Conservation (phyloP, 2,113 vertebrate species). For the Ondatra zibethicus region DNA sequence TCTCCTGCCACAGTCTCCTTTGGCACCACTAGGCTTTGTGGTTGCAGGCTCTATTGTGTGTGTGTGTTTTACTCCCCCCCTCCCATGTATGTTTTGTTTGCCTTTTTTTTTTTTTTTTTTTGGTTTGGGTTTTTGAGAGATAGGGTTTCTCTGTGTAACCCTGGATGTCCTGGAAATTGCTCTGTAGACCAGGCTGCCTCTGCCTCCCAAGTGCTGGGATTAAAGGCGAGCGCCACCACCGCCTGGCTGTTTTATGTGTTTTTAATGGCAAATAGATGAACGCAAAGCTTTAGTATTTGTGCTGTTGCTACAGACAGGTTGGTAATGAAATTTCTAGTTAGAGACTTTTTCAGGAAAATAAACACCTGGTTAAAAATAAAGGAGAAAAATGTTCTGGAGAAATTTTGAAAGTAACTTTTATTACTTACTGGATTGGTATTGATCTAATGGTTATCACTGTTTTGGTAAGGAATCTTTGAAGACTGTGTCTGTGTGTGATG, state of each 20-base stretch:
- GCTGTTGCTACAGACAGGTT: background rate
- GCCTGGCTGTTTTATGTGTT: background rate
- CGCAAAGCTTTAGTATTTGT: constrained; percentile 1
- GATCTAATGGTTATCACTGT: background rate
- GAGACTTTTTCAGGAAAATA: constrained; percentile 34
- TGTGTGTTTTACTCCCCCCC: background rate
- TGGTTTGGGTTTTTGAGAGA: background rate
- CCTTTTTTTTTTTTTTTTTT: background rate
- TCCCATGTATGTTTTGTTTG: background rate
- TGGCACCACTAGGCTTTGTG: too few species aligned
- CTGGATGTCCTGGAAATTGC: background rate
- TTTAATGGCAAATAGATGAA: background rate
- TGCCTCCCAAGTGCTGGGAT: background rate
- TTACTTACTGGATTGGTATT: background rate
- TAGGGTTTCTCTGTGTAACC: background rate
- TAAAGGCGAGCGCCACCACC: background rate
- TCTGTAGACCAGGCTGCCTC: background rate
- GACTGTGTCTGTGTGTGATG: background rate
- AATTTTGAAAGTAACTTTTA: constrained; percentile 33
- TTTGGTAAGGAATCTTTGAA: background rate
- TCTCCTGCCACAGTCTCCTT: background rate
- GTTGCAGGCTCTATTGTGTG: background rate
- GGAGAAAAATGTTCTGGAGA: constrained; percentile 7
- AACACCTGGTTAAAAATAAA: background rate
- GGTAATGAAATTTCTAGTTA: constrained; percentile 17